Conservation (phyloP, 2,797 vertebrate species). For the Melanotaenia parkinsoni region DNA sequence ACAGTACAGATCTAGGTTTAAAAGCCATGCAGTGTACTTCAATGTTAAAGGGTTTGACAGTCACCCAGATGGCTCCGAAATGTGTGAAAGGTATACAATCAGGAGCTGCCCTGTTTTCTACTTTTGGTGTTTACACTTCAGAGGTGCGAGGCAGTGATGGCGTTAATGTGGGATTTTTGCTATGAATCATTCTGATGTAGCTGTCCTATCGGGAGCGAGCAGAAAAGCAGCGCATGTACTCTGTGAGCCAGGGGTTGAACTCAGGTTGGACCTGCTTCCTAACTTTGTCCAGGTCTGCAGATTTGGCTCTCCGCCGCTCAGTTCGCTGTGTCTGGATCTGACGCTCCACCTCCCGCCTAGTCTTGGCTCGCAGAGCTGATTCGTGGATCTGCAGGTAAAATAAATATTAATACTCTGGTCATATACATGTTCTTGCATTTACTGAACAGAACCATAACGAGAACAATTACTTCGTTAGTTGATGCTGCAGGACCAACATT, state of each 20-base stretch:
- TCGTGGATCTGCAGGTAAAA: conserved; percentile 87
- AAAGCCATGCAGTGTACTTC: conserved; percentile 43
- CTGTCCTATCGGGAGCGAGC: conserved; percentile 84
- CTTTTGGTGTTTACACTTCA: conserved; percentile 1
- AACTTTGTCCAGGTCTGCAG: conserved; percentile 81
- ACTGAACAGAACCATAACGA: background rate
- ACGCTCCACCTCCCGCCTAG: conserved; percentile 89
- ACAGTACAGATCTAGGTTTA: background rate
- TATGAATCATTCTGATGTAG: conserved; percentile 17
- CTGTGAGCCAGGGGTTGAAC: conserved; percentile 95
- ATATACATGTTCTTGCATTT: background rate
- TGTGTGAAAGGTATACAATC: background rate
- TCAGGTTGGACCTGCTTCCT: conserved; percentile 75
- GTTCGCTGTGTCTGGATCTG: conserved; percentile 77
- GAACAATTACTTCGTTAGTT: conserved; percentile 83
- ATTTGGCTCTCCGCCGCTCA: conserved; percentile 83
- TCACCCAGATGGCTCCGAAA: conserved; percentile 15
- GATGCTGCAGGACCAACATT: conserved; percentile 90
- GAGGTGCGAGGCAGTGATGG: conserved; percentile 34
- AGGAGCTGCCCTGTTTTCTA: background rate
- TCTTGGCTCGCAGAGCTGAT: conserved; percentile 93
- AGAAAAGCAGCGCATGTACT: conserved; percentile 97
- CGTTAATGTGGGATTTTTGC: conserved; percentile 16
- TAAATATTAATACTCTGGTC: background rate
- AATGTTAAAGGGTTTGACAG: conserved; percentile 20